A percentile compares a stretch with the other conserved stretches of the same genome.
phyloP scores from a whole-genome alignment of 2,113 vertebrate genomes.

The Gopherus evgoodei region DNA sequence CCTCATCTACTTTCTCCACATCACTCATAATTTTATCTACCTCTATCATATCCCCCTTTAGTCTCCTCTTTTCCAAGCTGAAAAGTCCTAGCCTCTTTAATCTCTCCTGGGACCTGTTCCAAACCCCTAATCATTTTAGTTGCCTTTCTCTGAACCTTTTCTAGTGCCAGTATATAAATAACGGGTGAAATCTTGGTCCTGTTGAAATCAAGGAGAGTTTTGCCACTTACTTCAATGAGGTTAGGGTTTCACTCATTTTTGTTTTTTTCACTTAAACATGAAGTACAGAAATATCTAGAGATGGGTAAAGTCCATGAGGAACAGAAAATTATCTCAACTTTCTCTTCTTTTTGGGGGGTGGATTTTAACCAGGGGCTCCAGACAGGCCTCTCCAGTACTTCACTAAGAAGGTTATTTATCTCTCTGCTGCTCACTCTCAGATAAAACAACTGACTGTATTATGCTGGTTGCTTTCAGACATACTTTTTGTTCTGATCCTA shows the following conservation, averaged over 20 bases:
- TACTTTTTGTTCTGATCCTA: not conserved
- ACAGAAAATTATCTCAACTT: not conserved
- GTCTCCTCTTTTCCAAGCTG: no score
- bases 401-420: not conserved
- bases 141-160: no score
- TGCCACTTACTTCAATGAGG: not conserved
- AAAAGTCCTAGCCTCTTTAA: no score
- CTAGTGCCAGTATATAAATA: not conserved
- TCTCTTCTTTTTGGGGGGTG: not conserved
- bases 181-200: not conserved
- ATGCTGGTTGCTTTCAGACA: not conserved
- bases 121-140: no score
- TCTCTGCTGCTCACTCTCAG: not conserved
- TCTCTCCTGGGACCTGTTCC: no score
- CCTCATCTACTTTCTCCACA: no score
- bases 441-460: not conserved
- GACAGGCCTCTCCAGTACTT: not conserved
- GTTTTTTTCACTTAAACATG: no score
- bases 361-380: not conserved
- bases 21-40: no score
- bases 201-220: not conserved
- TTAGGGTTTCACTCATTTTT: not conserved
- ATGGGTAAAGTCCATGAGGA: not conserved
- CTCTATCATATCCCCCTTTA: no score
- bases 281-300: no score